Evolutionary conservation across 1,140 invertebrate genomes (phyloP).

Genomic region (Campoletis sonorensis): DNA sequence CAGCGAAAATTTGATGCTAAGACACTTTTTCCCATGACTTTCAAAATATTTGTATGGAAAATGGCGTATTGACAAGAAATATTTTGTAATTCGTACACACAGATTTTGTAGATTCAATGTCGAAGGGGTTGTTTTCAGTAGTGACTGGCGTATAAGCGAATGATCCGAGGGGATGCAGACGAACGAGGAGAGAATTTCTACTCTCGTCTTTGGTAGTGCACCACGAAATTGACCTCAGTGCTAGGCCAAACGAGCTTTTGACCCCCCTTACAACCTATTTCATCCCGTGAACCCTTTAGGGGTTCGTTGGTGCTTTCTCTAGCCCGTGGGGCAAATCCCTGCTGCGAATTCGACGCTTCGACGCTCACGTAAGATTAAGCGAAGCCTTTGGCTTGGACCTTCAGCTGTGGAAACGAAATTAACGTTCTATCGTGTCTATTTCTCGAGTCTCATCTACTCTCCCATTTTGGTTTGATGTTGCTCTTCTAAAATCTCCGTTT

Average conservation of each 20-base stretch:
- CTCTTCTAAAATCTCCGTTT: no score
- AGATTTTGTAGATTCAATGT: no score
- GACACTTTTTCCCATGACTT: background rate
- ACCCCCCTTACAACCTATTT: constrained; percentile 57
- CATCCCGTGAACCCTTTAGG: constrained; percentile 42
- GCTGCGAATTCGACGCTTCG: constrained; percentile 67
- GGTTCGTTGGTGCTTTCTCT: background rate
- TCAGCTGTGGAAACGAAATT: background rate
- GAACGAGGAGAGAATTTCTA: constrained; percentile 7
- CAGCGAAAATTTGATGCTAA: background rate
- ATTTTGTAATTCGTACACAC: no score
- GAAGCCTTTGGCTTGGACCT: constrained; percentile 14
- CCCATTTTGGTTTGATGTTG: no score
- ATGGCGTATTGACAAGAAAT: no score
- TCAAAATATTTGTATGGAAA: no score
- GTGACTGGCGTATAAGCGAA: no score
- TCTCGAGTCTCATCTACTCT: background rate
- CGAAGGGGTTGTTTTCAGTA: no score
- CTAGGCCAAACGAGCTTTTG: constrained; percentile 60
- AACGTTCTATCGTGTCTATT: background rate
- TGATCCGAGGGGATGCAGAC: no score
- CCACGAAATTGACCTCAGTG: constrained; percentile 63
- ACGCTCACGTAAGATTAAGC: constrained; percentile 66
- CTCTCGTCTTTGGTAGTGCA: constrained; percentile 45
- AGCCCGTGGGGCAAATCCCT: constrained; percentile 51